A percentile compares a stretch with the other conserved stretches of the same genome.
These are phyloP conservation scores for Hypena proboscidalis DNA, from an alignment of 2,888 invertebrate genomes.

Conservation along the genomic window DNA sequence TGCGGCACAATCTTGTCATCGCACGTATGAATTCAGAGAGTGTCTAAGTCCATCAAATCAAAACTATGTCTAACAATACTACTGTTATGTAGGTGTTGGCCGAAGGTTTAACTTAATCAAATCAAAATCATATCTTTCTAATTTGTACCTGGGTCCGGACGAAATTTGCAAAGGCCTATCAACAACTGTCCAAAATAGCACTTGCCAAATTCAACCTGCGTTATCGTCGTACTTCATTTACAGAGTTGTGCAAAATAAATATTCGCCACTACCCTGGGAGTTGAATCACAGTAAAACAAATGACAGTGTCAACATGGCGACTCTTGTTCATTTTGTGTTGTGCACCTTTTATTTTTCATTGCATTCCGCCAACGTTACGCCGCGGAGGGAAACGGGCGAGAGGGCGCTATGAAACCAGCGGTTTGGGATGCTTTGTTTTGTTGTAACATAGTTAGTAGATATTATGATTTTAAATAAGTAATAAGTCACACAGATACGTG, in stretches of 20 bases:
- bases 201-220: background rate
- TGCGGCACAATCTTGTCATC: too few relatives aligned
- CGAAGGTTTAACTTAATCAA: too few relatives aligned
- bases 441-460: too few relatives aligned
- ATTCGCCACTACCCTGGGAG: conserved; percentile 34
- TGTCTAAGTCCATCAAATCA: too few relatives aligned
- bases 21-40: too few relatives aligned
- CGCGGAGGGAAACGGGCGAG: conserved; percentile 35
- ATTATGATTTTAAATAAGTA: too few relatives aligned
- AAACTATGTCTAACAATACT: too few relatives aligned
- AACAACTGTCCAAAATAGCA: conserved; percentile 4
- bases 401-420: conserved; percentile 40
- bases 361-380: conserved; percentile 50
- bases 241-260: conserved; percentile 38
- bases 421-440: background rate
- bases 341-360: conserved; percentile 67
- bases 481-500: too few relatives aligned
- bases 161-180: conserved; percentile 1
- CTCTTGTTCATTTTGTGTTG: conserved; percentile 61
- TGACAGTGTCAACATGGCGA: conserved; percentile 60
- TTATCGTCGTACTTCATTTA: conserved; percentile 21
- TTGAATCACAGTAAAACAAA: conserved; percentile 53
- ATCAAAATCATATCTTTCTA: too few relatives aligned
- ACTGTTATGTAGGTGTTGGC: too few relatives aligned
- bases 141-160: too few relatives aligned